phyloP scores from a whole-genome alignment of 2,113 vertebrate species.

The Laterallus jamaicensis region DNA sequence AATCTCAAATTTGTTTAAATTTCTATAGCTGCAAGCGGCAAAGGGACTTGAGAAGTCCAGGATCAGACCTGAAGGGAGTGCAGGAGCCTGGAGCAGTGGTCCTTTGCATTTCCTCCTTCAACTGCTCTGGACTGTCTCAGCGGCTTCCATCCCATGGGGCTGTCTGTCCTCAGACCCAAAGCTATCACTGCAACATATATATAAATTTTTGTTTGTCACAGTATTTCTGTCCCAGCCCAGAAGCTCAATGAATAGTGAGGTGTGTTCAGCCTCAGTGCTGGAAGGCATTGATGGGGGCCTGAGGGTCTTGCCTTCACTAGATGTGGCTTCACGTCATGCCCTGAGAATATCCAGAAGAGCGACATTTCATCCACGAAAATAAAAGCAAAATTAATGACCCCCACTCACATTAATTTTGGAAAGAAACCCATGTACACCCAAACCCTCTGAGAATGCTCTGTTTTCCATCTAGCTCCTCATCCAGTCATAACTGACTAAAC shows the following conservation, averaged over 20 bases:
- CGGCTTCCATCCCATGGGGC: not conserved
- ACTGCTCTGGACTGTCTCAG: not conserved
- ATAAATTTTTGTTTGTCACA: not conserved
- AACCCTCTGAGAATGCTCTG: slow-evolving; percentile 30
- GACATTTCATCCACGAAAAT: slow-evolving; percentile 1
- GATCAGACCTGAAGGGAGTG: not conserved
- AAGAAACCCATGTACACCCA: not conserved
- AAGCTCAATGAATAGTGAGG: not conserved
- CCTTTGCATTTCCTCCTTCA: not conserved
- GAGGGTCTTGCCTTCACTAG: not conserved
- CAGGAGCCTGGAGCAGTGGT: accelerated
- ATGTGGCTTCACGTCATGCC: not conserved
- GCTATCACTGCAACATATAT: not conserved
- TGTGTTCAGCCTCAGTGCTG: not conserved
- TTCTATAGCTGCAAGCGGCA: not conserved
- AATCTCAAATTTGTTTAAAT: not conserved
- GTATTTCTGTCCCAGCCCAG: not conserved
- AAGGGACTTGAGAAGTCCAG: not conserved
- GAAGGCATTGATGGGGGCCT: accelerated
- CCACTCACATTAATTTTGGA: slow-evolving; percentile 6
- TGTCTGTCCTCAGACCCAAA: not conserved
- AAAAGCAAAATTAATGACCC: slow-evolving; percentile 24
- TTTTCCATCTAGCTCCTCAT: slow-evolving; percentile 40
- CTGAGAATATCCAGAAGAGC: not conserved
- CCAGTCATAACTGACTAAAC: slow-evolving; percentile 23